Percentiles rank a stretch among this genome's conserved stretches.
Evolutionary conservation across 2,113 vertebrate species (phyloP).

Genomic region (Tragelaphus imberbis): DNA sequence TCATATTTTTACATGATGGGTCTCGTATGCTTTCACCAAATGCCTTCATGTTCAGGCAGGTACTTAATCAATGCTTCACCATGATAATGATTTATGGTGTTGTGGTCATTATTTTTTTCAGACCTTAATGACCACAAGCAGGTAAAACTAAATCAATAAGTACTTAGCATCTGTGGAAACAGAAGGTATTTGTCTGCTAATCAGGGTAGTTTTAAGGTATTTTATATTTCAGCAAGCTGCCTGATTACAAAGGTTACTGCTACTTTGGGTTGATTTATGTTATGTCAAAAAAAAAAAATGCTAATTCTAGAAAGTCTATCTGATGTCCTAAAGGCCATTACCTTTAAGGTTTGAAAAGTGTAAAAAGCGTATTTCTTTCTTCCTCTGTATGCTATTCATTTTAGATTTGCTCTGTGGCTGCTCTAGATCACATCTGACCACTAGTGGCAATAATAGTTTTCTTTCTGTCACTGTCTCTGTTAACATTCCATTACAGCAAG

Average conservation of each 20-base stretch:
- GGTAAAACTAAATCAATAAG: constrained; percentile 59
- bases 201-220: constrained; percentile 13
- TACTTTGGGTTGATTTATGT: constrained; percentile 48
- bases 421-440: background rate
- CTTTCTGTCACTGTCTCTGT: background rate
- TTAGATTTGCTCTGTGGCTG: background rate
- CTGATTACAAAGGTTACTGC: constrained; percentile 2
- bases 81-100: constrained; percentile 52
- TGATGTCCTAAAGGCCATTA: background rate
- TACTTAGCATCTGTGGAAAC: constrained; percentile 62
- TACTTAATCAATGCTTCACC: constrained; percentile 46
- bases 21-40: background rate
- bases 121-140: constrained; percentile 55
- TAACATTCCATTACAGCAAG: background rate
- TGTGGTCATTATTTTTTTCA: constrained; percentile 37
- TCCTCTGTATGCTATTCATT: background rate
- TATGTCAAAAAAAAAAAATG: constrained; percentile 31
- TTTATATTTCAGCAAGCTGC: constrained; percentile 22
- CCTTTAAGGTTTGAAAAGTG: background rate
- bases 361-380: background rate
- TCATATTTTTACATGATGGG: background rate
- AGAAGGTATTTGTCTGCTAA: constrained; percentile 58
- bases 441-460: background rate
- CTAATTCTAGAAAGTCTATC: constrained; percentile 19
- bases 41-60: background rate